Evolutionary conservation across 2,113 vertebrate species (phyloP), one percentile per base, ranked within the genome.

Genomic region (Protomyctophum bolini): DNA sequence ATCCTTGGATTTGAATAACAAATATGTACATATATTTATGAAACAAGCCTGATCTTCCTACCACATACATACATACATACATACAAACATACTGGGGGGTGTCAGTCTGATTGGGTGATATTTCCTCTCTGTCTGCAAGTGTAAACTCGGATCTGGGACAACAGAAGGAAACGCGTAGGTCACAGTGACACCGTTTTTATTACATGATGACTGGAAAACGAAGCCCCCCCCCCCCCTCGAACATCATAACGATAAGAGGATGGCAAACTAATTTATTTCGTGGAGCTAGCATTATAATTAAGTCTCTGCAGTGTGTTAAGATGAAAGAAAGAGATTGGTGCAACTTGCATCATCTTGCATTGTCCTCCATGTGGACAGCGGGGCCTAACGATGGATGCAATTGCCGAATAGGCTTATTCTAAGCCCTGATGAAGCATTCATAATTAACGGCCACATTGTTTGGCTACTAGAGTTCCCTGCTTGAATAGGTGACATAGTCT

Each of bases 1-100:
- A 88, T 87, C 76, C 76, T 52, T 68, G 74, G 73, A 88, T 90
- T 86, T 86, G 75, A 88, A 83, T 86, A 83, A 85, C 84, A 88
- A 86, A 89, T 81, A 73, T 86, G 83, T 86, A 89, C 84, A 85
- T 81, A 83, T 78, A 85, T 91, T 84, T 83, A 83, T 81, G 82
- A 85, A 84, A 89, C 77, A 83, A 15, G 72, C 73, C 61, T 62
- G 77, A 86, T 87, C 81, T 80, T 87, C 80, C 78, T 80, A 87
- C 73, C 83, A 63, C 78, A 58, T 76, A 76, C 49, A 63, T 21
- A 61, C 6, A 41, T 41, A 41, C 33, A 41, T 41, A 41, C 33
- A 41, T 33, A 33, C 49, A 63, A n/a, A n/a, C n/a, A n/a, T 21
- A 61, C 6, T 73, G 80, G 71, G 76, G 71, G 75, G 82, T 59